These are phyloP conservation scores for Chionoecetes opilio DNA, from an alignment of 1,140 invertebrate species.

Conservation along the genomic window DNA sequence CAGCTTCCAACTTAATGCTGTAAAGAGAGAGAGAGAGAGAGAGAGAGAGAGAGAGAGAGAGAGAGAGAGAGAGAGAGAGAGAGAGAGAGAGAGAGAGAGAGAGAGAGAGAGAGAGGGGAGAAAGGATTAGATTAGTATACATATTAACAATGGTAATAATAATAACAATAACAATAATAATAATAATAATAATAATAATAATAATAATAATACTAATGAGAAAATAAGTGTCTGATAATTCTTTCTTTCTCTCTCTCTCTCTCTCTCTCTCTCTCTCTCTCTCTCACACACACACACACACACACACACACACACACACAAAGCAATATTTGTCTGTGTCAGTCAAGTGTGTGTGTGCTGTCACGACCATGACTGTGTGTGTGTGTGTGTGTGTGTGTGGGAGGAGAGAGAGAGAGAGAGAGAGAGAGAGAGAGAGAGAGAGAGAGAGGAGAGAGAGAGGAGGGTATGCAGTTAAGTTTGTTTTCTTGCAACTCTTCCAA, in stretches of 20 bases:
- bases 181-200: slow-evolving; percentile 40
- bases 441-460: too few species aligned
- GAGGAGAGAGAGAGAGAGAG: background rate
- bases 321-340: background rate
- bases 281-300: slow-evolving; percentile 38
- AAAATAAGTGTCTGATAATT: slow-evolving; percentile 32
- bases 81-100: too few species aligned
- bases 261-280: too few species aligned
- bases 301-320: slow-evolving; percentile 47
- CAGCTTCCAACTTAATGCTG: slow-evolving; percentile 87
- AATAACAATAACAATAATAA: slow-evolving; percentile 18
- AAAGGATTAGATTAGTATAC: too few species aligned
- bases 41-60: too few species aligned
- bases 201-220: slow-evolving; percentile 34
- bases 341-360: too few species aligned
- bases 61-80: too few species aligned
- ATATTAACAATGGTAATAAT: background rate
- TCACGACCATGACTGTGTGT: too few species aligned
- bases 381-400: too few species aligned
- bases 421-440: background rate
- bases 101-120: too few species aligned
- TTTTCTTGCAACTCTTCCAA: background rate
- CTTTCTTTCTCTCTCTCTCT: background rate
- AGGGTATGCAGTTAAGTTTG: too few species aligned
- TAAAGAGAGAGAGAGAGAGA: slow-evolving; percentile 68